A percentile compares a stretch with the other conserved stretches of the same genome.
Conservation (phyloP, 2,797 vertebrate genomes). For the Coluber constrictor region DNA sequence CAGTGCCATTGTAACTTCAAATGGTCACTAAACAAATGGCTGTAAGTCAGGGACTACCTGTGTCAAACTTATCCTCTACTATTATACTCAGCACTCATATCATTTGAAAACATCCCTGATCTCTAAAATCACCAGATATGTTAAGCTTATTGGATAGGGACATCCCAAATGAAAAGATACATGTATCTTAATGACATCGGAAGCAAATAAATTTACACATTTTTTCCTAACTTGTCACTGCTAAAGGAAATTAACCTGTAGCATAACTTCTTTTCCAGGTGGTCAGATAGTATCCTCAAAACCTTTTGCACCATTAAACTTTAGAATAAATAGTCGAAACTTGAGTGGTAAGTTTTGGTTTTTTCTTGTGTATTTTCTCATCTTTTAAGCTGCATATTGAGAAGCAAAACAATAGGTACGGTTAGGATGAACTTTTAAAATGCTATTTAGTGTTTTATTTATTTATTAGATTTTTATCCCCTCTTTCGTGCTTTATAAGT, state of each 20-base stretch:
- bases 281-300: slow-evolving; percentile 99
- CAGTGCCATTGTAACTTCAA: not conserved
- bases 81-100: not conserved
- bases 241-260: not conserved
- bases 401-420: not conserved
- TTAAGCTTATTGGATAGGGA: not conserved
- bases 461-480: too few species aligned
- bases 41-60: not conserved
- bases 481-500: not conserved
- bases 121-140: not conserved
- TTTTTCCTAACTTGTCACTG: not conserved
- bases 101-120: not conserved
- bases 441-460: too few species aligned
- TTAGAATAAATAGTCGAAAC: slow-evolving; percentile 99
- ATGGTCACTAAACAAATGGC: not conserved
- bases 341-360: slow-evolving; percentile 87
- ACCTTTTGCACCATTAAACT: slow-evolving; percentile 99
- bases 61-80: not conserved
- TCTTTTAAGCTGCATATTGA: fast-evolving
- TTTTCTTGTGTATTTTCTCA: fast-evolving
- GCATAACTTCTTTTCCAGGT: slow-evolving; percentile 67
- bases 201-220: not conserved
- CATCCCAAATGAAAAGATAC: not conserved
- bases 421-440: not conserved
- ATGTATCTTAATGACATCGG: not conserved